A percentile compares a stretch with the other conserved stretches of the same genome.
Evolutionary conservation across 2,797 vertebrate species (phyloP).

Genomic region (Acipenser transmontanus): DNA sequence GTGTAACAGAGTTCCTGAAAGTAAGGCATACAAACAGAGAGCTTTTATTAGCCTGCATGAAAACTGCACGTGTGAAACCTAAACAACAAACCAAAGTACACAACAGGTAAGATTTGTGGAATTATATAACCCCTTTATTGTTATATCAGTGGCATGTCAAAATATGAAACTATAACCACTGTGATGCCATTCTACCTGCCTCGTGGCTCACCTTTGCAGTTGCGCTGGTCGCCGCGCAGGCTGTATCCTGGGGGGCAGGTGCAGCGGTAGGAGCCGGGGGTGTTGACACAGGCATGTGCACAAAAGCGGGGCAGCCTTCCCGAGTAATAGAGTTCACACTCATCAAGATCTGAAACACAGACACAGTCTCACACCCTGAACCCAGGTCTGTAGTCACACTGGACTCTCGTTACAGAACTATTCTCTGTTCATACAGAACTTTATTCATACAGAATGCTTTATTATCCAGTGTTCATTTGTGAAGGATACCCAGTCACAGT

Average conservation of each 20-base stretch:
- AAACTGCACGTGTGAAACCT: background rate
- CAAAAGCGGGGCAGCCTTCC: conserved; percentile 67
- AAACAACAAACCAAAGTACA: background rate
- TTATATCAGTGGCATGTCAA: background rate
- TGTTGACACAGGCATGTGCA: conserved; percentile 72
- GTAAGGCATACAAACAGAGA: background rate
- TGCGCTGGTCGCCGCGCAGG: conserved; percentile 56
- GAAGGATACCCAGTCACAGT: no score
- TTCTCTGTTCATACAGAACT: background rate
- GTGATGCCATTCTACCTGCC: background rate
- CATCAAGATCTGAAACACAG: conserved; percentile 70
- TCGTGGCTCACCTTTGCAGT: conserved; percentile 67
- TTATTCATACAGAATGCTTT: conserved; percentile 41
- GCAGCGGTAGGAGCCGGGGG: conserved; percentile 76
- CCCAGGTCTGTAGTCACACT: no score
- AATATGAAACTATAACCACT: background rate
- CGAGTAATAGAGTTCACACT: conserved; percentile 77
- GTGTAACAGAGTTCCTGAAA: background rate
- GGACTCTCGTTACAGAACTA: background rate
- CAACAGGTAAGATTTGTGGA: no score
- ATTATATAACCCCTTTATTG: no score
- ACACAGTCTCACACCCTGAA: conserved; percentile 1
- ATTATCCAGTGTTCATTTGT: conserved; percentile 28
- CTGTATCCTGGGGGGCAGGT: conserved; percentile 72
- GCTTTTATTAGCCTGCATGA: background rate